Evolutionary conservation across 1,140 invertebrate species (phyloP).

Genomic region (Drosophila lacteicornis): DNA sequence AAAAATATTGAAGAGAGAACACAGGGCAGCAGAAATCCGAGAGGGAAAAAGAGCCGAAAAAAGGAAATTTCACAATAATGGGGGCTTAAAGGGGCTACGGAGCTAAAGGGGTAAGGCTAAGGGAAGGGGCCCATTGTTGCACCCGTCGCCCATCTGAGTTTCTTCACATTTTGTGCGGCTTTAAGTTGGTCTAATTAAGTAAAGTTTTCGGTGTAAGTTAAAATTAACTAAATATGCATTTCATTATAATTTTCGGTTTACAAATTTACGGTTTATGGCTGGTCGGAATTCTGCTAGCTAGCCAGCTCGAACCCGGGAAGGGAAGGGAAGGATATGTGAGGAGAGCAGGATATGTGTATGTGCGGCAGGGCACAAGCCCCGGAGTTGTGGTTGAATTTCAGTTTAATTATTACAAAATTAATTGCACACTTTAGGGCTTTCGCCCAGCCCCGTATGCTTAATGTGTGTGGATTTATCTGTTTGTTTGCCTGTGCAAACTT

Average conservation of each 20-base stretch:
- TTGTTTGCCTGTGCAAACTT: constrained; percentile 12
- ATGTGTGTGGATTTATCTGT: constrained; percentile 9
- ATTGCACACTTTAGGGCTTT: constrained; percentile 55
- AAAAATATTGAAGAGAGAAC: constrained; percentile 53
- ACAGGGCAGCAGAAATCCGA: background rate
- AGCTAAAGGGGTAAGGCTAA: background rate
- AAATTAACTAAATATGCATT: constrained; percentile 78
- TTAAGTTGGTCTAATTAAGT: constrained; percentile 76
- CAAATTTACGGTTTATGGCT: constrained; percentile 36
- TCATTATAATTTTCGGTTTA: constrained; percentile 61
- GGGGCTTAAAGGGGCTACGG: background rate
- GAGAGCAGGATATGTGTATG: background rate
- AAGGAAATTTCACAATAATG: constrained; percentile 33
- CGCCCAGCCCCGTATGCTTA: background rate
- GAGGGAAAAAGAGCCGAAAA: constrained; percentile 20
- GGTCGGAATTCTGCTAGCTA: background rate
- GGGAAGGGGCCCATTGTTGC: constrained; percentile 25
- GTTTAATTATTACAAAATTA: constrained; percentile 76
- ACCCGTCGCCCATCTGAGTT: constrained; percentile 11
- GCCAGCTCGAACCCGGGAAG: background rate
- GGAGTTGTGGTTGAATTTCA: constrained; percentile 53
- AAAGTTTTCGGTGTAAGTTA: constrained; percentile 63
- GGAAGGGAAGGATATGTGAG: background rate
- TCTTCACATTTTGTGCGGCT: constrained; percentile 53
- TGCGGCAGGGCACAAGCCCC: background rate